Base-by-base conservation (phyloP, 2,797 vertebrate genomes). In the Eospalax fontanierii region DNA sequence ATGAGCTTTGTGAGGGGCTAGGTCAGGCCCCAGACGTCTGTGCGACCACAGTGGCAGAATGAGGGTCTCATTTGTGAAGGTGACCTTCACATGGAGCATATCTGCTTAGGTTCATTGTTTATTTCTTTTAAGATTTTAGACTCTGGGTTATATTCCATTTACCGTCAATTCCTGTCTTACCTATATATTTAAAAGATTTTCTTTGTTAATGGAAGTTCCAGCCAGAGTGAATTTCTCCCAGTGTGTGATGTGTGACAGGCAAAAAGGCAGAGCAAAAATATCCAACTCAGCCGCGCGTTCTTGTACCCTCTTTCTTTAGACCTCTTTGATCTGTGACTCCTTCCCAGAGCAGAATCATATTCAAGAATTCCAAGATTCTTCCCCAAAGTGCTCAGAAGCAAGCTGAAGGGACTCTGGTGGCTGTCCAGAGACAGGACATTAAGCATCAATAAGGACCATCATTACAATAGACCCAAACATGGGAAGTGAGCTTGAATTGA, bases 361-460 rank as follows among this genome's bases (percentile, higher is more conserved):
- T n/a, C n/a, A n/a, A n/a, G n/a, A n/a, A 11, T 50, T 30, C 57
- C 59, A 74, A 43, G 7, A 50, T 78, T 93, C 80, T 85, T 84
- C n/a, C 68, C 15, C 50, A n/a, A 90, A 93, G 66, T 78, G 91
- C 84, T 79, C 18, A 35, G 83, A 38, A 93, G 33, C 19, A 73
- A 78, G 4, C 18, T 75, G n/a, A 86, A 92, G 38, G 26, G 6
- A 89, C 26, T 93, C 40, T 35, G 35, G 15, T 79, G 73, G 7
- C 38, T 95, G 28, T 40, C 78, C 73, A 89, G 88, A 89, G 73
- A 78, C 74, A 57, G n/a, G 28, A 74, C 28, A 66, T 46, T 86
- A 71, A 70, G 18, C 61, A 83, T 89, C 59, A 61, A 2, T 61
- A 66, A 90, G 54, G 30, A 57, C 74, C 33, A 54, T 81, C 71